Evolutionary conservation across 2,888 invertebrate species (phyloP).

Genomic region (Teleiodes luculella): DNA sequence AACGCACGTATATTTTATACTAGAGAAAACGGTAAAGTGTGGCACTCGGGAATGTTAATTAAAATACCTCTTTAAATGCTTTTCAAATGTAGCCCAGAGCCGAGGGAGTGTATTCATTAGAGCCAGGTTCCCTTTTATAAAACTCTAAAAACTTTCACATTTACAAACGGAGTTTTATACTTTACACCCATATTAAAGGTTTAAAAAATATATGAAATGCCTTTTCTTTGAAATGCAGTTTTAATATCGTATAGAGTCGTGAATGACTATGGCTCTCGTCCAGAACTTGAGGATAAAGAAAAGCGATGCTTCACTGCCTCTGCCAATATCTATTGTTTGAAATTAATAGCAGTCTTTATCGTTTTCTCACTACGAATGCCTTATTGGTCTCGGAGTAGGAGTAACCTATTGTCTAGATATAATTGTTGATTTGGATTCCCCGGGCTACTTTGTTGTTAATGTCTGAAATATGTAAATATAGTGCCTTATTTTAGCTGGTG

Average conservation of each 20-base stretch:
- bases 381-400: not conserved
- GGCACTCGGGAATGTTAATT: slow-evolving; percentile 10
- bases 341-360: slow-evolving; percentile 7
- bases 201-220: not conserved
- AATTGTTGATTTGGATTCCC: not conserved
- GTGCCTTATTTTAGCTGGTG: not conserved
- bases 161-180: not conserved
- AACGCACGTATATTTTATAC: not conserved
- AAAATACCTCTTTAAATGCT: slow-evolving; percentile 1
- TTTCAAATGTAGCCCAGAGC: not conserved
- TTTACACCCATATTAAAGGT: not conserved
- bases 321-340: slow-evolving; percentile 7
- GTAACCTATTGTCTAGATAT: not conserved
- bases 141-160: not conserved
- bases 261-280: slow-evolving; percentile 9
- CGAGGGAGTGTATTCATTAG: not conserved
- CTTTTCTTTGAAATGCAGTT: not conserved
- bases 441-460: not conserved
- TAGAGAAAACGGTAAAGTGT: not conserved
- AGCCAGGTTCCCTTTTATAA: not conserved
- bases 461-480: not conserved
- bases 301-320: slow-evolving; percentile 3
- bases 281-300: slow-evolving; percentile 4
- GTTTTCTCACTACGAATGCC: not conserved
- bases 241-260: not conserved